phyloP scores from a whole-genome alignment of 1,140 invertebrate species.

The Drosophila murphyi region DNA sequence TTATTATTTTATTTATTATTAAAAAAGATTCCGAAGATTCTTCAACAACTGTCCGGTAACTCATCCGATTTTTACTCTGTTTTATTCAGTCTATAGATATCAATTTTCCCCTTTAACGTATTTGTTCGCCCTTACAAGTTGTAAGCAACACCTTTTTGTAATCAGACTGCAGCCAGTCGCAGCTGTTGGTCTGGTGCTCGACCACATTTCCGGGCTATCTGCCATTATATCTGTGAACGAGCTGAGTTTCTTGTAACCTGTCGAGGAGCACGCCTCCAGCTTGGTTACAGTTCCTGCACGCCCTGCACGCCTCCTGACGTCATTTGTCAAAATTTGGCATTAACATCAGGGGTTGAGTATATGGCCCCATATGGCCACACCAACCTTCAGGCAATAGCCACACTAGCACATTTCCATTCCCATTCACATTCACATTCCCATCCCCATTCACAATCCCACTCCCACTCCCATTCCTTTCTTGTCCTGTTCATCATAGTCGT shows the following conservation, averaged over 20 bases:
- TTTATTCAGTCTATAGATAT: no score
- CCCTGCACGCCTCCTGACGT: slow-evolving; percentile 58
- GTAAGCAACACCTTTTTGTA: slow-evolving; percentile 42
- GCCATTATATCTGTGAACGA: slow-evolving; percentile 4
- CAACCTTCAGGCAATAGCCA: neutral
- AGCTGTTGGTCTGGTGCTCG: slow-evolving; percentile 8
- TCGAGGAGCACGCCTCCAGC: slow-evolving; percentile 35
- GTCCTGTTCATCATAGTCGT: neutral
- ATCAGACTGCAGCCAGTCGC: slow-evolving; percentile 24
- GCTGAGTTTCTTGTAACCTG: slow-evolving; percentile 35
- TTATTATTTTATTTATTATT: no score
- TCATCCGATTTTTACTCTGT: no score
- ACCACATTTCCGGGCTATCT: slow-evolving; percentile 13
- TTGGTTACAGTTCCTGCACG: slow-evolving; percentile 36
- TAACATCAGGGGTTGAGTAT: slow-evolving; percentile 41
- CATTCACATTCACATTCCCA: slow-evolving; percentile 42
- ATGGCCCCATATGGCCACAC: neutral
- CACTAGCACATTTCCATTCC: neutral
- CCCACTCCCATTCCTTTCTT: slow-evolving; percentile 19
- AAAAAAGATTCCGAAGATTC: no score
- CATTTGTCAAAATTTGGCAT: slow-evolving; percentile 70
- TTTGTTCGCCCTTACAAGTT: neutral
- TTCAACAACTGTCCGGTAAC: no score
- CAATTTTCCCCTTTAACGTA: neutral
- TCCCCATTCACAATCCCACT: neutral